phyloP scores from a whole-genome alignment of 1,140 invertebrate species.

The Ditylenchus dipsaci region DNA sequence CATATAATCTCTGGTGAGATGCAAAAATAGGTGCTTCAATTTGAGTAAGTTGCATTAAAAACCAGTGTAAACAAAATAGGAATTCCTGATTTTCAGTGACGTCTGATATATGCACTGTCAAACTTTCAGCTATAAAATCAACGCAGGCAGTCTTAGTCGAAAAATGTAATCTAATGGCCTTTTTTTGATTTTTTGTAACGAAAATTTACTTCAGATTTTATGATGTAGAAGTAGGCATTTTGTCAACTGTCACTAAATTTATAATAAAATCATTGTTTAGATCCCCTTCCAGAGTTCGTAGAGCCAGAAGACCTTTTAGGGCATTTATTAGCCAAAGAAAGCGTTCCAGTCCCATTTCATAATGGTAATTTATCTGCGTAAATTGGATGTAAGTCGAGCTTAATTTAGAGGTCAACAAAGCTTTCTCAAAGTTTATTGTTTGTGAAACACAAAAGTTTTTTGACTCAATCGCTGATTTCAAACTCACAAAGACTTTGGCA shows the following conservation, averaged over 20 bases:
- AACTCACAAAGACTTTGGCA: background rate
- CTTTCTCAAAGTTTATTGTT: background rate
- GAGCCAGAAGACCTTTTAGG: background rate
- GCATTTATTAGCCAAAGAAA: conserved; percentile 1
- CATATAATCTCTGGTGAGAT: too few relatives aligned
- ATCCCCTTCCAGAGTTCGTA: background rate
- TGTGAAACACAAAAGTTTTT: conserved; percentile 5
- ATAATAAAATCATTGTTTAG: background rate
- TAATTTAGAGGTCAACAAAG: background rate
- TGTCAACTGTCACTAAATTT: too few relatives aligned
- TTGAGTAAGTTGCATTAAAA: too few relatives aligned
- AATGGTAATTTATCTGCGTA: background rate
- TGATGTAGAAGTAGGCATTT: too few relatives aligned
- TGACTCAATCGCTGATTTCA: background rate
- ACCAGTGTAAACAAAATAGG: too few relatives aligned
- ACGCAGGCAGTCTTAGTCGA: background rate
- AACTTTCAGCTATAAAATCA: background rate
- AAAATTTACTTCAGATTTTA: too few relatives aligned
- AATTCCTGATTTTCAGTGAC: background rate
- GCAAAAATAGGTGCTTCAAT: too few relatives aligned
- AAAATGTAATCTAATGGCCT: background rate
- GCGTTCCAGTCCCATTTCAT: background rate
- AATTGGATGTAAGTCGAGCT: background rate
- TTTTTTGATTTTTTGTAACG: too few relatives aligned
- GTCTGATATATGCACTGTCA: background rate